Conservation (phyloP, 2,113 vertebrate species). For the Tinamus guttatus region DNA sequence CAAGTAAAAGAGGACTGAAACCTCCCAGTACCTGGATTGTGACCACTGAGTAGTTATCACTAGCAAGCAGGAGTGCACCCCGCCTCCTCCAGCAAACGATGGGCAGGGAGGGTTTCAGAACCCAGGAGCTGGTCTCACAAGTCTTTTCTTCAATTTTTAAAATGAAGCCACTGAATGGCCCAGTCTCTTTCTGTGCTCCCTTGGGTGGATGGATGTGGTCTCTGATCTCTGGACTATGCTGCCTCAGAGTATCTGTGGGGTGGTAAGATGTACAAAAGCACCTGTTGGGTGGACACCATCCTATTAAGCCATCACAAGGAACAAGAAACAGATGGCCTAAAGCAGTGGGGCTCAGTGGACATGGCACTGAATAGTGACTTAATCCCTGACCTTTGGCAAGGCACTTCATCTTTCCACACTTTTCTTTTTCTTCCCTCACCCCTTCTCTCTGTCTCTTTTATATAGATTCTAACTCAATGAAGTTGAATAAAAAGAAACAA, state of each 20-base stretch:
- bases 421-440: neutral
- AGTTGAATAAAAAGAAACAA: neutral
- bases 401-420: neutral
- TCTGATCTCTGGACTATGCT: neutral
- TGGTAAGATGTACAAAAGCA: neutral
- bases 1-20: neutral
- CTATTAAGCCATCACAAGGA: neutral
- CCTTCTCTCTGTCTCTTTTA: neutral
- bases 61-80: fast-evolving
- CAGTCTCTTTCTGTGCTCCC: neutral
- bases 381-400: neutral
- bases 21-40: neutral
- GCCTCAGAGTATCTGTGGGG: neutral
- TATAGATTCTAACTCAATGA: neutral
- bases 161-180: neutral
- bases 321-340: neutral
- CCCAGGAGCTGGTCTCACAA: neutral
- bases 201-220: neutral
- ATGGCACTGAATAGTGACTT: neutral
- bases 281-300: neutral
- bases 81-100: neutral
- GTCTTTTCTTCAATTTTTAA: neutral
- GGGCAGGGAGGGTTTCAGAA: neutral
- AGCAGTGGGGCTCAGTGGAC: neutral
- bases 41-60: neutral